Evolutionary conservation across 2,888 invertebrate species (phyloP).

Genomic region (Microctonus brassicae): DNA sequence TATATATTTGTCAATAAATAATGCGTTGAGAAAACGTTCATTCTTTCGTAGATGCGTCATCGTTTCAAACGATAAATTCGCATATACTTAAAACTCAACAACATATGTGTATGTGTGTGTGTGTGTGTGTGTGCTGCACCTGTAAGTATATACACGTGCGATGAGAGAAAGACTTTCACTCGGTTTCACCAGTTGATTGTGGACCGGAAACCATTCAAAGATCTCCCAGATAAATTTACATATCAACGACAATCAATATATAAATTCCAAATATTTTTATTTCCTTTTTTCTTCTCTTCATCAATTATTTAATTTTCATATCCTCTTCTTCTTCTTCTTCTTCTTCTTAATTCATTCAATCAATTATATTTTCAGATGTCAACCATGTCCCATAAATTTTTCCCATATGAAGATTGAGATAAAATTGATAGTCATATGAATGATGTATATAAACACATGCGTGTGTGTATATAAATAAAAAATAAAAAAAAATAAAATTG

Average conservation of each 20-base stretch:
- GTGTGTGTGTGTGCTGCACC: neutral
- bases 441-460: neutral
- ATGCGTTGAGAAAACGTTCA: neutral
- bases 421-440: neutral
- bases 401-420: neutral
- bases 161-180: constrained; percentile 20
- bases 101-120: neutral
- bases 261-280: neutral
- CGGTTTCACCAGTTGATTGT: constrained; percentile 15
- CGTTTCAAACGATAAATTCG: neutral
- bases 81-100: too few relatives aligned
- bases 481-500: too few relatives aligned
- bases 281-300: neutral
- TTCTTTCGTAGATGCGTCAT: neutral
- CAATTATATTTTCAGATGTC: neutral
- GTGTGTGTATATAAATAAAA: neutral
- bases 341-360: neutral
- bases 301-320: too few relatives aligned
- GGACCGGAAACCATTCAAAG: neutral
- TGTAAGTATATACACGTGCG: neutral
- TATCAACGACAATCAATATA: neutral
- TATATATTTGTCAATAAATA: constrained; percentile 17
- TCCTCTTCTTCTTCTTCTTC: too few relatives aligned
- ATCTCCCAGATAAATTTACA: neutral
- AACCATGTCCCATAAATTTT: neutral